Conservation (phyloP, 2,113 vertebrate species). For the Mixornis gularis region DNA sequence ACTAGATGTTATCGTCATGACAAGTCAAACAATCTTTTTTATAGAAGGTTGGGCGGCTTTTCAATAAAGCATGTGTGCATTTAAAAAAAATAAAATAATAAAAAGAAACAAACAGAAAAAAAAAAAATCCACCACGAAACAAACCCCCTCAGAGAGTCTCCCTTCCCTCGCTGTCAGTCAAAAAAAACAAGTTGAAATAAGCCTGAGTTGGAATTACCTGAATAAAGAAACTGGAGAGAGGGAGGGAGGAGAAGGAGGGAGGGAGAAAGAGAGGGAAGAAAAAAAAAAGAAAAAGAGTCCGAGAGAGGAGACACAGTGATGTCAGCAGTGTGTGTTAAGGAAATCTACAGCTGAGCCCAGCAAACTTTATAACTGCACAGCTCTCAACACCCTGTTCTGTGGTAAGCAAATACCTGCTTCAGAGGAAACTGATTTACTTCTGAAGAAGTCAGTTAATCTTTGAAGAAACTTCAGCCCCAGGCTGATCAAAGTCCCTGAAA, state of each 20-base stretch:
- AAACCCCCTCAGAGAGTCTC: constrained; percentile 9
- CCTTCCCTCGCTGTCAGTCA: constrained; percentile 68
- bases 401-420: constrained; percentile 66
- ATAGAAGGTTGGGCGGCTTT: constrained; percentile 25
- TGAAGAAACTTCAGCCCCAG: constrained; percentile 58
- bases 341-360: constrained; percentile 67
- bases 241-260: constrained; percentile 6
- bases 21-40: constrained; percentile 32
- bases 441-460: constrained; percentile 64
- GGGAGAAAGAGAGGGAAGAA: not conserved
- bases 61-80: constrained; percentile 26
- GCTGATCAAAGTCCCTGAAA: constrained; percentile 67
- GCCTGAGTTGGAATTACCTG: constrained; percentile 77
- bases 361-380: constrained; percentile 44
- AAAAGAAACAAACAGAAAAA: not conserved
- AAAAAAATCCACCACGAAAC: not conserved
- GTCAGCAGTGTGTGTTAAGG: constrained; percentile 73
- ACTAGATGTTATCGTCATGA: constrained; percentile 54
- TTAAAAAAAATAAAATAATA: not conserved
- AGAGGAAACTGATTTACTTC: constrained; percentile 49
- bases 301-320: constrained; percentile 70
- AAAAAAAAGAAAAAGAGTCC: constrained; percentile 42
- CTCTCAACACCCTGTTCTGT: constrained; percentile 22
- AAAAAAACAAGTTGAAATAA: constrained; percentile 73
- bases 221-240: constrained; percentile 56